A percentile compares a stretch with the other conserved stretches of the same genome.
Conservation (phyloP, 2,888 invertebrate genomes). For the Pachycephus smyrnensis region DNA sequence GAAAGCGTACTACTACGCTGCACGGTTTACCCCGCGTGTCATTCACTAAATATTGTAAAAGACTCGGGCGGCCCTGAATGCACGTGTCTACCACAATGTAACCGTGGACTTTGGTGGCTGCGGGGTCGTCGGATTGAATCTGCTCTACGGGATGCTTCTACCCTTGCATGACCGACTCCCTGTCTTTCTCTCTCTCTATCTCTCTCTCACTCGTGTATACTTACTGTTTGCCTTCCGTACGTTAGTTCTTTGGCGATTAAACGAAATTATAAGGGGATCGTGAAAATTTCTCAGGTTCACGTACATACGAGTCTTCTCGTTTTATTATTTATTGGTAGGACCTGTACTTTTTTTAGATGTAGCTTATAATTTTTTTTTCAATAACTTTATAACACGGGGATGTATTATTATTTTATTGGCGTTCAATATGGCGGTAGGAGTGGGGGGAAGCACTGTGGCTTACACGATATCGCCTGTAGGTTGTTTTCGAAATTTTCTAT, state of each 20-base stretch:
- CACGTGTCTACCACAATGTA: not conserved
- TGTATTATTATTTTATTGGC: not conserved
- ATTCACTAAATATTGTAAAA: constrained; percentile 33
- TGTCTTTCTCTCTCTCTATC: constrained; percentile 10
- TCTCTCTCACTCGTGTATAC: constrained; percentile 1
- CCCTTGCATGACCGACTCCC: constrained; percentile 15
- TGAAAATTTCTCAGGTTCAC: not conserved
- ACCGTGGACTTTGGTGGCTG: not conserved
- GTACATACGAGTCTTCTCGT: too few species aligned
- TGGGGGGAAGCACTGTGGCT: too few species aligned
- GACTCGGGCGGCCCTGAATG: constrained; percentile 11
- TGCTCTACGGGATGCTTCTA: not conserved
- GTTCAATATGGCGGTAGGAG: accelerated
- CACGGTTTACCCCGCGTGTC: constrained; percentile 21
- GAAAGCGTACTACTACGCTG: not conserved
- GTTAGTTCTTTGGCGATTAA: constrained; percentile 3
- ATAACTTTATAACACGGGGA: not conserved
- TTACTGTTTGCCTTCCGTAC: constrained; percentile 8
- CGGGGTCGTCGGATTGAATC: not conserved
- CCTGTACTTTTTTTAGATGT: too few species aligned
- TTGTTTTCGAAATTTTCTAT: too few species aligned
- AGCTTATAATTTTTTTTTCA: not conserved
- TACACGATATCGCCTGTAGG: too few species aligned
- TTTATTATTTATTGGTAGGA: too few species aligned
- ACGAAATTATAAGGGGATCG: not conserved